Base-by-base conservation (phyloP, 1,140 invertebrate species). In the Pseudomyrmex cubaensis region DNA sequence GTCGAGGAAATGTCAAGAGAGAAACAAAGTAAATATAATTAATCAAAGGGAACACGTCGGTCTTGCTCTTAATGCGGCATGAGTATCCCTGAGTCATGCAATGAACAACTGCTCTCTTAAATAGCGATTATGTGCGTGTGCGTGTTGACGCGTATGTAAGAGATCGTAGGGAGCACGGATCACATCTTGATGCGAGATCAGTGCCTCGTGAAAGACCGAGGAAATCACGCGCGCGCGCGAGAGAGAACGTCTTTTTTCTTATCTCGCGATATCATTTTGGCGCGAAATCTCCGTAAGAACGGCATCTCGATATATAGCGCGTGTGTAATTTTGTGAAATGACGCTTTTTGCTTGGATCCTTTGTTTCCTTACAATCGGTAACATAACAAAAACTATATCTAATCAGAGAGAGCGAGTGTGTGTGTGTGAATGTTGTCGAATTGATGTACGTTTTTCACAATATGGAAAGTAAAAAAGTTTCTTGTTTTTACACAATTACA, bases 151-250 rank as follows among this genome's bases (percentile, higher is more conserved):
- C 13, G 59, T 72, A 70, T 13, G 63, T 72, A 17, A 56, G 78
- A 87, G 85, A 90, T 78, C 73, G 20, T 20, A 66, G n/a, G 59
- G 57, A 62, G 67, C 59, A 85, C 61, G 88, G 85, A 86, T 88
- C 87, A 80, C 87, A 90, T 91, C 92, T 91, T 85, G 88, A 74
- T 85, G 72, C 67, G 72, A 89, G 90, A 93, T 90, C 92, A 93
- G 93, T 93, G 84, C 80, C 83, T 91, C 87, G 87, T 90, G 90
- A 90, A 91, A 90, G 90, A 85, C 87, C 89, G 90, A 66, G 83
- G 89, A 59, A 84, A 89, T 89, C 91, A 35, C 35, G 87, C 89
- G 86, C 82, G 86, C 82, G 75, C 15, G 9, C n/a, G 22, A 83
- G 20, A 80, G 48, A 5, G 25, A 50, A 4, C 50, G 20, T 5